These are phyloP conservation scores for Drosophila quasianomalipes DNA, from an alignment of 2,888 invertebrate species.

Conservation along the genomic window DNA sequence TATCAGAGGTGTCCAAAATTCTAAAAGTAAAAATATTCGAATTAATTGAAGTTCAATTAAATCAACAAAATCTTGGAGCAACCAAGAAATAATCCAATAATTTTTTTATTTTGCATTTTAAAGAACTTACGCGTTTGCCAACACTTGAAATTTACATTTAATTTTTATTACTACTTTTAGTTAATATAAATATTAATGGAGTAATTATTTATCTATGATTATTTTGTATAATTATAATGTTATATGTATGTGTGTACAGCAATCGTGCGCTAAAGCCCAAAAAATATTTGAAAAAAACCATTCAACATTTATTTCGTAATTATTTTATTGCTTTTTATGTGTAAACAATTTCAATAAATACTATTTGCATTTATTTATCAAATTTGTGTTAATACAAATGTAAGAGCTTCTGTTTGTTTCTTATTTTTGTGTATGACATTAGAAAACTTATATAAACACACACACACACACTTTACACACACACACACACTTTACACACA, in stretches of 20 bases:
- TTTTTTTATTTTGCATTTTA: background rate
- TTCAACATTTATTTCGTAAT: slow-evolving; percentile 10
- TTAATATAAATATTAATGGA: slow-evolving; percentile 26
- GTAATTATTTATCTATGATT: slow-evolving; percentile 15
- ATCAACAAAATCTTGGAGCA: background rate
- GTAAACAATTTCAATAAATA: slow-evolving; percentile 42
- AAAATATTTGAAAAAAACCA: background rate
- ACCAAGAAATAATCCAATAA: background rate
- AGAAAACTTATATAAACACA: slow-evolving; percentile 20
- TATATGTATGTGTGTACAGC: slow-evolving; percentile 24
- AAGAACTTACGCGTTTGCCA: background rate
- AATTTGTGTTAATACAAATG: slow-evolving; percentile 28
- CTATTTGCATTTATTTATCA: slow-evolving; percentile 23
- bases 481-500: slow-evolving; percentile 10
- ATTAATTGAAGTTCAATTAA: background rate
- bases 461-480: slow-evolving; percentile 27
- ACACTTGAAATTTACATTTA: background rate
- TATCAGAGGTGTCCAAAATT: background rate
- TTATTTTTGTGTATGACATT: slow-evolving; percentile 12
- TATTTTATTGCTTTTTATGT: slow-evolving; percentile 28
- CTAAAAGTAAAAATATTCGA: background rate
- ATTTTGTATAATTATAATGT: slow-evolving; percentile 21
- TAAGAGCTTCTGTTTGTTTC: slow-evolving; percentile 30
- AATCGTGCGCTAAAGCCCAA: slow-evolving; percentile 17
- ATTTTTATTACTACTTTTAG: slow-evolving; percentile 12